Evolutionary conservation across 2,888 invertebrate species (phyloP).

Genomic region (Thymelicus acteon): DNA sequence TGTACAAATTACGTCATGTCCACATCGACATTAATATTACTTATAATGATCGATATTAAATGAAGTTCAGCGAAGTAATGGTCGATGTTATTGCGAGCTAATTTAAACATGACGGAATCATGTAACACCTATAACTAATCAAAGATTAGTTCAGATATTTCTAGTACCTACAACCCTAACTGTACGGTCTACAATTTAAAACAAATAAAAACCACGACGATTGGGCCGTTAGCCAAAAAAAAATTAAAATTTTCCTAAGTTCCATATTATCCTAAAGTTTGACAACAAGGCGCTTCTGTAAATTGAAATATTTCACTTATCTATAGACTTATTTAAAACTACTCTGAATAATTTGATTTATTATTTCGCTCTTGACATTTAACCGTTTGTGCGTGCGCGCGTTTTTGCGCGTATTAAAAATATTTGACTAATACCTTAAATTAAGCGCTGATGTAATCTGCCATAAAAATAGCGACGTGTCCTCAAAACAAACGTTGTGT

Average conservation of each 20-base stretch:
- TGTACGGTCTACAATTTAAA: too few species aligned
- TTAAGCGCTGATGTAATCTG: constrained; percentile 29
- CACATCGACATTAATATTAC: constrained; percentile 11
- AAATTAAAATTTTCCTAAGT: background rate
- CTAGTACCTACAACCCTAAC: too few species aligned
- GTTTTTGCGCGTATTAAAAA: constrained; percentile 18
- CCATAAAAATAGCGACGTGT: constrained; percentile 24
- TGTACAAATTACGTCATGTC: constrained; percentile 21
- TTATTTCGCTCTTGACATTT: constrained; percentile 18
- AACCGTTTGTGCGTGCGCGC: constrained; percentile 3
- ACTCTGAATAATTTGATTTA: constrained; percentile 1
- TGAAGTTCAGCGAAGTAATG: background rate
- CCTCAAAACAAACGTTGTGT: background rate
- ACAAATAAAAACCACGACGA: background rate
- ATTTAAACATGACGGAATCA: constrained; percentile 1
- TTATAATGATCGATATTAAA: constrained; percentile 6
- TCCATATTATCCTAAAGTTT: background rate
- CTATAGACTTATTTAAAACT: background rate
- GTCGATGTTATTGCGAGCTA: background rate
- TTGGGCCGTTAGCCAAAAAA: background rate
- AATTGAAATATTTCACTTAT: background rate
- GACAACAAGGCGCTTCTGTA: background rate
- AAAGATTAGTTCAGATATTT: background rate
- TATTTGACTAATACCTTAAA: constrained; percentile 18
- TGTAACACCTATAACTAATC: background rate